Base-by-base conservation (phyloP, 2,888 invertebrate genomes). In the Lingula anatina region DNA sequence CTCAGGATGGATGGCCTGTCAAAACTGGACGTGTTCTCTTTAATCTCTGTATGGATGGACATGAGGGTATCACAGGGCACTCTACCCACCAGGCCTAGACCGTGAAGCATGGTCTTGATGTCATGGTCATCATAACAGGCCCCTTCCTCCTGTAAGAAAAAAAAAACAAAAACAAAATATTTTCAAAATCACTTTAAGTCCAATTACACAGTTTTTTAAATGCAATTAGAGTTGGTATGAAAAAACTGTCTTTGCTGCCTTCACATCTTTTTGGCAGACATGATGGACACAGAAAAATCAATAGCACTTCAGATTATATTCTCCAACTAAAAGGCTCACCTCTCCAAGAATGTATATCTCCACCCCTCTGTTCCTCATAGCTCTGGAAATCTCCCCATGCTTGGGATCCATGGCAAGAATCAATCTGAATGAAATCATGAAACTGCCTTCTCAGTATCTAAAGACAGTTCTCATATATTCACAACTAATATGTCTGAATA, bases 281-380 rank as follows among this genome's bases (percentile, higher is more conserved):
- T n/a, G n/a, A n/a, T n/a, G n/a, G n/a, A n/a, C n/a, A n/a, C n/a
- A n/a, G n/a, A n/a, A n/a, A n/a, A n/a, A n/a, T n/a, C n/a, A n/a
- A n/a, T n/a, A n/a, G n/a, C n/a, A n/a, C n/a, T n/a, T n/a, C n/a
- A n/a, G n/a, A n/a, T n/a, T n/a, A n/a, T n/a, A n/a, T n/a, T n/a
- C n/a, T n/a, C n/a, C n/a, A n/a, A n/a, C n/a, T n/a, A n/a, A n/a
- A n/a, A n/a, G n/a, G n/a, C n/a, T n/a, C 36, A 57, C 59, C 51
- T 73, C 70, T 35, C 69, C 71, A 5, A 64, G 61, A 49, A 88
- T 70, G 69, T 78, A 88, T 63, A 99, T 86, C 81, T 99, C 99
- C 0, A 99, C 85, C 2, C 97, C 95, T 66, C 99, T 83, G 77
- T 99, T 99, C 53, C 97, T 83, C 99, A 99, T 99, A 0, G 99